Conservation (phyloP, 2,113 vertebrate genomes). For the Anoura caudifer region DNA sequence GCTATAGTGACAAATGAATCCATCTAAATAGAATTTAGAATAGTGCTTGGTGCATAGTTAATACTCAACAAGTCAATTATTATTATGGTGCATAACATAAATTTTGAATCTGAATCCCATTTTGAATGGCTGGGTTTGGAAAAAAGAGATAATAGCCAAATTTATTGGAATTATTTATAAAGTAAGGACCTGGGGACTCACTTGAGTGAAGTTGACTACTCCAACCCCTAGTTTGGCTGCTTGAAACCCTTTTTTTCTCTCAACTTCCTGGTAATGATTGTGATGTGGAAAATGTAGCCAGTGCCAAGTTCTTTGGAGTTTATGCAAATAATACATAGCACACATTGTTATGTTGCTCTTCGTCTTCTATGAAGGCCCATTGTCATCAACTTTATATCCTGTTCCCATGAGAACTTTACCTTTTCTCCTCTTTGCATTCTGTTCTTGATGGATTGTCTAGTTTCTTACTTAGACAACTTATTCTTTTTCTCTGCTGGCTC, state of each 20-base stretch:
- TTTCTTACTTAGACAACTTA: conserved; percentile 53
- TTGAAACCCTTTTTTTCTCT: background rate
- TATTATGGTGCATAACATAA: background rate
- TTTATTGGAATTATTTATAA: conserved; percentile 26
- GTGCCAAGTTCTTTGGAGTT: conserved; percentile 65
- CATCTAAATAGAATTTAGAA: background rate
- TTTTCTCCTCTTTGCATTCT: conserved; percentile 22
- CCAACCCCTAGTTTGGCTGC: background rate
- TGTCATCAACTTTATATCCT: conserved; percentile 69
- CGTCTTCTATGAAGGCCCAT: conserved; percentile 30
- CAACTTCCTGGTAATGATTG: conserved; percentile 53
- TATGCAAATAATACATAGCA: conserved; percentile 57
- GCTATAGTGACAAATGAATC: background rate
- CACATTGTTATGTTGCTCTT: conserved; percentile 60
- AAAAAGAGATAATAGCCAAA: conserved; percentile 1
- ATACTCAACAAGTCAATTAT: background rate
- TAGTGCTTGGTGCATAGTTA: background rate
- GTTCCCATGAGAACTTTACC: conserved; percentile 67
- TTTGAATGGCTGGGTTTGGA: background rate
- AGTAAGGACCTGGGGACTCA: background rate
- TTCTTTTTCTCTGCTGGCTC: background rate
- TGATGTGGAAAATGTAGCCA: conserved; percentile 42
- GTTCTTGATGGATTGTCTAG: conserved; percentile 48
- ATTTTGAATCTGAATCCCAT: background rate
- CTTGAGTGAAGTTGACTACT: conserved; percentile 11